These are phyloP conservation scores for Cephus runcator DNA, from an alignment of 2,888 invertebrate species.

Conservation along the genomic window DNA sequence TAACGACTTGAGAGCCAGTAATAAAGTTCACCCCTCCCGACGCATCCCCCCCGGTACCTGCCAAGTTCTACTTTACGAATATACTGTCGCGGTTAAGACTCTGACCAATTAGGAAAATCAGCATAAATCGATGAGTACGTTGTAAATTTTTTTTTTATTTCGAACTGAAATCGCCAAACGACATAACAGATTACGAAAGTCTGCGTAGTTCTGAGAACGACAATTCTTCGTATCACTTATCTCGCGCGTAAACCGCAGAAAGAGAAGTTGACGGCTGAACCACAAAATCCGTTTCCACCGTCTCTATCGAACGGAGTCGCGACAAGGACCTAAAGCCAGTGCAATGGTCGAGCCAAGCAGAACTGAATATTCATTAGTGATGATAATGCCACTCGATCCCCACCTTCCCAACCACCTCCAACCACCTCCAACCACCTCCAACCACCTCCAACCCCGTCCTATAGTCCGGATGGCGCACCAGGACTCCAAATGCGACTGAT, in stretches of 20 bases:
- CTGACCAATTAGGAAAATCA: neutral
- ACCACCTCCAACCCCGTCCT: conserved; percentile 24
- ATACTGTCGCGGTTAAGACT: neutral
- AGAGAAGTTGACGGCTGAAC: neutral
- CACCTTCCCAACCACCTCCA: conserved; percentile 21
- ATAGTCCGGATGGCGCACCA: neutral
- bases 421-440: conserved; percentile 10
- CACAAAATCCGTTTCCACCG: neutral
- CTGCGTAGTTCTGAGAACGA: neutral
- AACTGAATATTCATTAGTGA: conserved; percentile 60
- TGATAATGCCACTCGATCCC: conserved; percentile 51
- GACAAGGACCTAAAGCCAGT: conserved; percentile 28
- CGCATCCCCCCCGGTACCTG: conserved; percentile 2
- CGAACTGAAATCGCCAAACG: neutral
- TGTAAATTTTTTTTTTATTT: neutral
- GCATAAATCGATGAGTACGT: neutral
- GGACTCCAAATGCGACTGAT: conserved; percentile 22
- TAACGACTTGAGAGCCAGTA: conserved; percentile 55
- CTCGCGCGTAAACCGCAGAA: neutral
- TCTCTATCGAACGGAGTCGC: neutral
- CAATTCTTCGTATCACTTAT: neutral
- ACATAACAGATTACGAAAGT: neutral
- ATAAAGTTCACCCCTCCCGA: conserved; percentile 55
- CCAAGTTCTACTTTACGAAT: neutral
- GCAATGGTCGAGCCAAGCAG: conserved; percentile 47